Conservation (phyloP, 2,888 invertebrate species). For the Acanthacorydalis orientalis region DNA sequence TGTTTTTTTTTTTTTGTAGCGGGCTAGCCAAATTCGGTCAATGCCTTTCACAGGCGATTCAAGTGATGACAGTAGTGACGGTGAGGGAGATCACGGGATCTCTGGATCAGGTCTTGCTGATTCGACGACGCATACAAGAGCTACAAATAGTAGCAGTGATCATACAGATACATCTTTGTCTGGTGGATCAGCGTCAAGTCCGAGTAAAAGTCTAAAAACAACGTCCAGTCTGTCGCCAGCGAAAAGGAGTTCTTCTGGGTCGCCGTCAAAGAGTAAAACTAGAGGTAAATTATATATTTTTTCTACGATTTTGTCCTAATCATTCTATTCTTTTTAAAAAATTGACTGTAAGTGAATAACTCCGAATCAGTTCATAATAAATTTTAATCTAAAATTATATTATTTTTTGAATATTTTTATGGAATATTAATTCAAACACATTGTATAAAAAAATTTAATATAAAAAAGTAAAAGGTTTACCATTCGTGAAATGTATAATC, state of each 20-base stretch:
- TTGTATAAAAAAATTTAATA: no score
- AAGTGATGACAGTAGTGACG: conserved; percentile 87
- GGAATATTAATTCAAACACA: no score
- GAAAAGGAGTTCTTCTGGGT: conserved; percentile 66
- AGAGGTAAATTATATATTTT: conserved; percentile 40
- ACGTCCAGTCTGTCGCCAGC: conserved; percentile 73
- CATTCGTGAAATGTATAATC: no score
- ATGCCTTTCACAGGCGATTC: conserved; percentile 93
- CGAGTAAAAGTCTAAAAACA: conserved; percentile 74
- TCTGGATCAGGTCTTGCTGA: conserved; percentile 16
- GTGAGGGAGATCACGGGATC: conserved; percentile 45
- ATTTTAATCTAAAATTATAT: no score
- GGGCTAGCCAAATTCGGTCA: conserved; percentile 89
- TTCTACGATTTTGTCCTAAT: conserved; percentile 5
- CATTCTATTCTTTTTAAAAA: no score
- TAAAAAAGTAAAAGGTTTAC: no score
- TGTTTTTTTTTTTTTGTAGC: conserved; percentile 28
- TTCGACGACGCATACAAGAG: conserved; percentile 24
- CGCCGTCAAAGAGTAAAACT: conserved; percentile 62
- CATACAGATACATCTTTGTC: conserved; percentile 41
- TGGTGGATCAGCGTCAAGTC: conserved; percentile 55
- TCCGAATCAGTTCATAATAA: no score
- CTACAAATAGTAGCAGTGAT: conserved; percentile 31
- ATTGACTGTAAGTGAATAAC: no score
- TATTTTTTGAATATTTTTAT: no score